Percentiles rank a stretch among this genome's conserved stretches.
Evolutionary conservation across 2,888 invertebrate genomes (phyloP).

Genomic region (Melinaea marsaeus): DNA sequence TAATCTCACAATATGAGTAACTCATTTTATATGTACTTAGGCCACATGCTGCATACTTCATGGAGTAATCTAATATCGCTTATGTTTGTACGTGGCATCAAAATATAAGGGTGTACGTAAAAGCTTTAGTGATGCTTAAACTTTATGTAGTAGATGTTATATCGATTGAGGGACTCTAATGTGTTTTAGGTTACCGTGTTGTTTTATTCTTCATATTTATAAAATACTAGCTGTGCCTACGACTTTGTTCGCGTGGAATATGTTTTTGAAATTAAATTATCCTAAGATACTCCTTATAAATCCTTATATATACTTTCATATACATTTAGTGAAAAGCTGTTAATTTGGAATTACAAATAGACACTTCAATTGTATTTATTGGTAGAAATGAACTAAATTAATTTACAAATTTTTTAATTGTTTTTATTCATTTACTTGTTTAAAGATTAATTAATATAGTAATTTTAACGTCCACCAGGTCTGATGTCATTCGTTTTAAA

Average conservation of each 20-base stretch:
- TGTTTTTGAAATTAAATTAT: too few relatives aligned
- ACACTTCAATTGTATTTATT: too few relatives aligned
- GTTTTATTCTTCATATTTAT: neutral
- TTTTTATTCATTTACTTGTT: too few relatives aligned
- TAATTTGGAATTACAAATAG: too few relatives aligned
- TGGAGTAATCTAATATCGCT: conserved; percentile 51
- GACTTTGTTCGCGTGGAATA: neutral
- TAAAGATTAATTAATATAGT: too few relatives aligned
- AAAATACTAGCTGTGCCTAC: neutral
- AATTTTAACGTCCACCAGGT: too few relatives aligned
- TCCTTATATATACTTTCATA: too few relatives aligned
- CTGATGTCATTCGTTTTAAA: too few relatives aligned
- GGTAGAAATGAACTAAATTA: too few relatives aligned
- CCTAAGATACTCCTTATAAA: too few relatives aligned
- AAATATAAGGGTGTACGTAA: conserved; percentile 35
- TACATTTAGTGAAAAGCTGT: too few relatives aligned
- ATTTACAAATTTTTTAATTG: too few relatives aligned
- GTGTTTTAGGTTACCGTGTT: neutral
- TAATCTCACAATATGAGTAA: conserved; percentile 12
- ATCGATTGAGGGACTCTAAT: neutral
- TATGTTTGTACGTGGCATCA: conserved; percentile 52
- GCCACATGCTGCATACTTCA: conserved; percentile 27
- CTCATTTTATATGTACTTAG: conserved; percentile 25
- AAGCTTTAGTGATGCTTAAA: conserved; percentile 39
- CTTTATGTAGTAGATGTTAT: conserved; percentile 35